Conservation (phyloP, 2,113 vertebrate genomes). For the Oenanthe oenanthe region DNA sequence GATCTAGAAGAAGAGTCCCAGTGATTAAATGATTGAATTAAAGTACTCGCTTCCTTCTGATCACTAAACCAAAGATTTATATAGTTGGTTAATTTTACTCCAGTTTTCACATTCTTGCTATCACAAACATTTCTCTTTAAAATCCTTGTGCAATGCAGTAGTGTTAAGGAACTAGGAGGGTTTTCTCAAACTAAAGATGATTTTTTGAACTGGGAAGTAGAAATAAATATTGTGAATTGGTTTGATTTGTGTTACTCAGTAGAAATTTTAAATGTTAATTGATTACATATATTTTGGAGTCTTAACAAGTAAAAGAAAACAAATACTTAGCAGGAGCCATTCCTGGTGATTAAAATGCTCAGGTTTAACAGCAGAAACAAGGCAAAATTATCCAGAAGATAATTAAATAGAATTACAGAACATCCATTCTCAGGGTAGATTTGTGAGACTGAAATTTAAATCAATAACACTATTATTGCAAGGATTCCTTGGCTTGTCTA, state of each 20-base stretch:
- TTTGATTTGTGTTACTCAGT: neutral
- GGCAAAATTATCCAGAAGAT: conserved; percentile 1
- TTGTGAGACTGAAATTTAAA: conserved; percentile 17
- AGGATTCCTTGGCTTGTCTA: neutral
- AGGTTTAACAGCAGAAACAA: neutral
- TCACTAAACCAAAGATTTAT: neutral
- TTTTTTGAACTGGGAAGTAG: neutral
- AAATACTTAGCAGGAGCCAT: neutral
- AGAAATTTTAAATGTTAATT: neutral
- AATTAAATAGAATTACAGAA: conserved; percentile 6
- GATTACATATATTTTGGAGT: neutral
- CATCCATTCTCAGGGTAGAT: neutral
- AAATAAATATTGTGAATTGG: neutral
- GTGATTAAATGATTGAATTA: neutral
- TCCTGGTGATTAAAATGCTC: neutral
- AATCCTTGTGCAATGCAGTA: neutral
- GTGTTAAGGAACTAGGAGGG: neutral
- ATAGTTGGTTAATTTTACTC: neutral
- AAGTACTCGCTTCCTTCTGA: neutral
- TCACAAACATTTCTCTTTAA: neutral
- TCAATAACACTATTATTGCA: neutral
- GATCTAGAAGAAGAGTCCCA: neutral
- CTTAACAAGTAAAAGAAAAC: neutral
- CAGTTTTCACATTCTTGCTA: neutral
- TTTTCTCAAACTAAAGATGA: neutral